Conservation (phyloP, 2,113 vertebrate genomes). For the Notarius quadriscutis region DNA sequence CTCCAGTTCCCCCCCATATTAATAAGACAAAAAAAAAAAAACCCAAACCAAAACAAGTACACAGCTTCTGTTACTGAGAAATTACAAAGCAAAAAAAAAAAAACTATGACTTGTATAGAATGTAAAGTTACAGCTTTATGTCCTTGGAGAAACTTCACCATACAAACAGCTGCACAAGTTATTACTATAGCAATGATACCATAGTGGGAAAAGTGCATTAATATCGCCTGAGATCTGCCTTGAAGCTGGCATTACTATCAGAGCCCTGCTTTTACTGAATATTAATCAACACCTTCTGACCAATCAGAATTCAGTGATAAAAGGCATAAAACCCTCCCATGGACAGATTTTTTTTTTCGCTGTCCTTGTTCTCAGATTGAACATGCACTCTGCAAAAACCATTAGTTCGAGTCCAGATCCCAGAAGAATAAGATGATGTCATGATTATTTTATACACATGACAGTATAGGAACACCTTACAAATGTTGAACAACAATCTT, state of each 20-base stretch:
- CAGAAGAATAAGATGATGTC: not conserved
- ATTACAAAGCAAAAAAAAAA: too few species aligned
- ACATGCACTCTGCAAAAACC: not conserved
- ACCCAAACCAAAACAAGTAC: too few species aligned
- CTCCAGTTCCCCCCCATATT: not conserved
- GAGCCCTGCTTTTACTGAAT: not conserved
- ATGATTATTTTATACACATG: not conserved
- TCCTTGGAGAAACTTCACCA: not conserved
- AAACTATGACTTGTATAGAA: not conserved
- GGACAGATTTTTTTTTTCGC: not conserved
- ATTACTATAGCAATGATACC: not conserved
- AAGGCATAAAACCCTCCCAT: not conserved
- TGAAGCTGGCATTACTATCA: not conserved
- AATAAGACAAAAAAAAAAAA: too few species aligned
- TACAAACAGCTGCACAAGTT: not conserved
- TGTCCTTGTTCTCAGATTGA: not conserved
- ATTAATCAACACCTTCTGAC: not conserved
- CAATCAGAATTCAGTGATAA: not conserved
- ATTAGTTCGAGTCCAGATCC: not conserved
- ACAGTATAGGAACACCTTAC: not conserved
- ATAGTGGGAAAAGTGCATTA: not conserved
- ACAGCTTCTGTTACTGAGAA: too few species aligned
- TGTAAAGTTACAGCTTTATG: not conserved
- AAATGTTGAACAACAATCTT: not conserved
- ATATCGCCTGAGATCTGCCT: not conserved